phyloP scores from a whole-genome alignment of 2,888 invertebrate species.

The Clanis bilineata region DNA sequence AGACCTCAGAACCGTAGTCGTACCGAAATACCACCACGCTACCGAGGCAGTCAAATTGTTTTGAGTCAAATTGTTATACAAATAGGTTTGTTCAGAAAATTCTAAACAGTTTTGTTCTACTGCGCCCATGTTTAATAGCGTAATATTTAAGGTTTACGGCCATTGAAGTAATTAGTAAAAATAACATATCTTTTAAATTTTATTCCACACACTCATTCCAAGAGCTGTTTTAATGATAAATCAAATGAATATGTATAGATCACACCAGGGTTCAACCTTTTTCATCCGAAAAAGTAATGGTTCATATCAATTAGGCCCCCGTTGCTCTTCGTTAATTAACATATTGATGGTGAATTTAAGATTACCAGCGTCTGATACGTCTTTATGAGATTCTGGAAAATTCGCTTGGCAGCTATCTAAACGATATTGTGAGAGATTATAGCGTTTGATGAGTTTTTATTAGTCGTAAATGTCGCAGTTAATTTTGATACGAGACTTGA shows the following conservation, averaged over 20 bases:
- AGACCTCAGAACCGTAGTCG: too few species aligned
- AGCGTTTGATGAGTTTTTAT: conserved; percentile 19
- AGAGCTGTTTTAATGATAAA: background rate
- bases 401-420: conserved; percentile 2
- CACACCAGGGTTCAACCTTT: background rate
- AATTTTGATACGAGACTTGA: conserved; percentile 15
- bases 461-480: conserved; percentile 15
- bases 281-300: background rate
- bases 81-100: too few species aligned
- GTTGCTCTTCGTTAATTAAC: conserved; percentile 4
- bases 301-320: conserved; percentile 7
- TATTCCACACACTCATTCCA: background rate
- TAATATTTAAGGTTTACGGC: too few species aligned
- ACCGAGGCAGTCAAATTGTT: too few species aligned
- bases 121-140: too few species aligned
- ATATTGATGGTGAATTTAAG: background rate
- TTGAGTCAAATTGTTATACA: too few species aligned
- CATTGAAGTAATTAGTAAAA: background rate
- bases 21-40: too few species aligned
- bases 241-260: background rate
- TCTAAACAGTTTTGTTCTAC: too few species aligned
- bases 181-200: background rate
- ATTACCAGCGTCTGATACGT: background rate
- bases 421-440: background rate
- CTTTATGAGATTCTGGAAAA: background rate